Conservation (phyloP, 2,797 vertebrate species). For the Steatocranus sp. region DNA sequence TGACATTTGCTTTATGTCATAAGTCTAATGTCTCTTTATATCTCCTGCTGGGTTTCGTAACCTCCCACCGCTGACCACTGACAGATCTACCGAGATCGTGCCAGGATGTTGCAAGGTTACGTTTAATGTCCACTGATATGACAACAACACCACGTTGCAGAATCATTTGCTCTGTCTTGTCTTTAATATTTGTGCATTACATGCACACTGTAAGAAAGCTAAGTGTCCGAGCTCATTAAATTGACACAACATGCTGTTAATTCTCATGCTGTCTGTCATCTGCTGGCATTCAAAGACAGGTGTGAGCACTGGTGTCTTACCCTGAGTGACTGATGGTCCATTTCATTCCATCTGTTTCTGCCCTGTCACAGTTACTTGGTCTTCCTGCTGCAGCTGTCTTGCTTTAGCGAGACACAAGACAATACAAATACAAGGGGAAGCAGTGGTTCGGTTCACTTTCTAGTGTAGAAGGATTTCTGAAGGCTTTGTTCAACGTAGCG, state of each 20-base stretch:
- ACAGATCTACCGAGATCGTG: background rate
- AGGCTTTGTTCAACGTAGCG: background rate
- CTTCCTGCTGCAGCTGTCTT: background rate
- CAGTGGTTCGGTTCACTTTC: background rate
- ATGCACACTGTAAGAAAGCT: background rate
- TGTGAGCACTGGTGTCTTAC: conserved; percentile 35
- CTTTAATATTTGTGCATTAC: background rate
- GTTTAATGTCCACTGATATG: background rate
- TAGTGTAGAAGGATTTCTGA: background rate
- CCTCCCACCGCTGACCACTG: background rate
- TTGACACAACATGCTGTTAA: conserved; percentile 38
- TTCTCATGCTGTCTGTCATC: conserved; percentile 57
- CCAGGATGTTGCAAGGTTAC: background rate
- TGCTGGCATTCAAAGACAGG: conserved; percentile 62
- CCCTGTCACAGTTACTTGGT: conserved; percentile 36
- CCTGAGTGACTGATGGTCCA: conserved; percentile 38
- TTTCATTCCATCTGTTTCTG: conserved; percentile 56
- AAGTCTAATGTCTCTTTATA: conserved; percentile 20
- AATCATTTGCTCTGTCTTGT: background rate
- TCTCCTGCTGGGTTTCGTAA: conserved; percentile 10
- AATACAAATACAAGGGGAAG: background rate
- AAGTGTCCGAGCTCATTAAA: background rate
- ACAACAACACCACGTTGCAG: background rate
- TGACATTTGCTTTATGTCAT: conserved; percentile 53
- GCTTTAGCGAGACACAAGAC: background rate